These are phyloP conservation scores for Callocephalon fimbriatum DNA, from an alignment of 2,113 vertebrate species.

Conservation along the genomic window DNA sequence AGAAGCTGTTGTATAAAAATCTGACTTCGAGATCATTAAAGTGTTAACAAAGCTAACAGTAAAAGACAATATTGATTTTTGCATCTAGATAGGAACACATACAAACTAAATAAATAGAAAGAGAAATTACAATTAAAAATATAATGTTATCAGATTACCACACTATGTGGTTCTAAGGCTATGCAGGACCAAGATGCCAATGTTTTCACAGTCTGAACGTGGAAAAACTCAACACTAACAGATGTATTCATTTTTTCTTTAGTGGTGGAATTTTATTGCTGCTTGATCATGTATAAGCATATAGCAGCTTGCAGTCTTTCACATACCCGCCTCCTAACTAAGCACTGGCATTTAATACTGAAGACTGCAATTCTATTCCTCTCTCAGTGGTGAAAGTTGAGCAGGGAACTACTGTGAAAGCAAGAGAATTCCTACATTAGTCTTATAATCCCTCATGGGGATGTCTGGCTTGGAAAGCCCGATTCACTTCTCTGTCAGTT, in stretches of 20 bases:
- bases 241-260: background rate
- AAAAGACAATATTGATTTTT: background rate
- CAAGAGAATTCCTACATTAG: background rate
- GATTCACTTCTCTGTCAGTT: background rate
- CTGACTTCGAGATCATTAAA: slow-evolving; percentile 23
- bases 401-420: background rate
- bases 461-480: background rate
- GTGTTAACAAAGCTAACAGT: background rate
- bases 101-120: background rate
- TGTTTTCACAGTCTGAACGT: background rate
- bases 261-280: background rate
- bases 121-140: background rate
- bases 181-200: background rate
- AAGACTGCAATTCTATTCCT: background rate
- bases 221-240: background rate
- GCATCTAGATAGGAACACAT: background rate
- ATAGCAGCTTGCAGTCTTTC: background rate
- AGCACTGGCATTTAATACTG: background rate
- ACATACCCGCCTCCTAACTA: background rate
- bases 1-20: background rate
- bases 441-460: background rate
- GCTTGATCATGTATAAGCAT: background rate
- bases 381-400: background rate
- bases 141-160: background rate
- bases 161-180: background rate